These are phyloP conservation scores for Eretmochelys imbricata DNA, from an alignment of 2,113 vertebrate genomes.

Conservation along the genomic window DNA sequence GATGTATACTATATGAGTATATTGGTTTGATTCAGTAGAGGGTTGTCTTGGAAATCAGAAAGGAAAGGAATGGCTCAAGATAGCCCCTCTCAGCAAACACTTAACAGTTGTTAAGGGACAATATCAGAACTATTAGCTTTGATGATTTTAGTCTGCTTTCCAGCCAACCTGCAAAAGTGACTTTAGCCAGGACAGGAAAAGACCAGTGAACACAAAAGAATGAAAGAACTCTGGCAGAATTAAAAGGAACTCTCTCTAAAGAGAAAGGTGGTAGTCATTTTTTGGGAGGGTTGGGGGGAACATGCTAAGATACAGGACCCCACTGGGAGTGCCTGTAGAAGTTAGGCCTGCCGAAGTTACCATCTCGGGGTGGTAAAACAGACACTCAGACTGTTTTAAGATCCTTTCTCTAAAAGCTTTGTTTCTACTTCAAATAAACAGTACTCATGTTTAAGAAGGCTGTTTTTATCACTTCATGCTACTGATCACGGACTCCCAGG, in stretches of 20 bases:
- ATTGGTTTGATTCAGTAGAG: neutral
- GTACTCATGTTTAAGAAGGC: neutral
- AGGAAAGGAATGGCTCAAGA: neutral
- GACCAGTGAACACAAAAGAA: slow-evolving; percentile 35
- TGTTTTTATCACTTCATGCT: neutral
- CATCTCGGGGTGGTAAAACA: neutral
- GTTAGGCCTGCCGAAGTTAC: neutral
- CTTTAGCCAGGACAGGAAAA: slow-evolving; percentile 20
- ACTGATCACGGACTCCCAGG: neutral
- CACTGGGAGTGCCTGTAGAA: neutral
- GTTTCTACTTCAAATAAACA: neutral
- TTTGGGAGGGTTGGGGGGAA: neutral
- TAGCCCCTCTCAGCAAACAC: neutral
- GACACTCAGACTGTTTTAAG: neutral
- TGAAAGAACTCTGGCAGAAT: neutral
- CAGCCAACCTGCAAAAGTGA: slow-evolving; percentile 4
- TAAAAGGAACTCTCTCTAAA: neutral
- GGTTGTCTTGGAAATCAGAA: neutral
- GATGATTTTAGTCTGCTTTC: slow-evolving; percentile 21
- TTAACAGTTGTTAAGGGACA: neutral
- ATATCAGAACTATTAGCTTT: neutral
- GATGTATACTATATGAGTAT: neutral
- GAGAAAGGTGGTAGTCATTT: neutral
- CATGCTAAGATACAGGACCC: neutral
- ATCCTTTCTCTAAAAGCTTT: neutral